Evolutionary conservation across 2,888 invertebrate genomes (phyloP), one percentile per base, ranked within the genome.

Genomic region (Dolomedes plantarius): DNA sequence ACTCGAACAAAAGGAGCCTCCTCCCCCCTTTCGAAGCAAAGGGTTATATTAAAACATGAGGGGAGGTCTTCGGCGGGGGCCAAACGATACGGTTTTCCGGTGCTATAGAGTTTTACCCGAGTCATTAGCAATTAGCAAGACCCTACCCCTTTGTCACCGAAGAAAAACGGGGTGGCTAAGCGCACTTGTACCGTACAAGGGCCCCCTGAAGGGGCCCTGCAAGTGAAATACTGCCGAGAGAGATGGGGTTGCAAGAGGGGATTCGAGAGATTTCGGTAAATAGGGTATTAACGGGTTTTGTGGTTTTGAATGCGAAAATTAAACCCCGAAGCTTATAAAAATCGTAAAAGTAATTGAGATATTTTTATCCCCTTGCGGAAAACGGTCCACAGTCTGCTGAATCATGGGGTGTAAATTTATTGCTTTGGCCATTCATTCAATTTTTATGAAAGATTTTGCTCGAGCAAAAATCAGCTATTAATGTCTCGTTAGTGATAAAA

Each of bases 61-160:
- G 41, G 62, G 68, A n/a, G 32, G 36, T 46, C 23, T 23, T 41
- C 29, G 6, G 36, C 27, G 32, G 50, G 64, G 32, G 65, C 19
- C 19, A 46, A 13, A 32, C 65, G 41, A 41, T 64, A 82, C 76
- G 76, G 76, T 83, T 83, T 83, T 83, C 82, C 82, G 76, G 76
- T 79, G 62, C 64, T 72, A 39, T 69, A 56, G 64, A 79, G 71
- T 75, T 83, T 83, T 83, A 83, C 71, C 76, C 82, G 82, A 83
- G 82, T 83, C 82, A 83, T 83, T 83, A 83, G 82, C 82, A 83
- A 83, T 83, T 83, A 83, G 82, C 71, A 71, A 39, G 82, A 75
- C 62, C 69, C 65, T 50, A 69, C 82, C 62, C 76, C 76, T 76
- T 83, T 72, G 76, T 71, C 74, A 69, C 68, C 56, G 56, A 27